Base-by-base conservation (phyloP, 92 coral and sea anemone species). In the Palythoa caribaeorum region DNA sequence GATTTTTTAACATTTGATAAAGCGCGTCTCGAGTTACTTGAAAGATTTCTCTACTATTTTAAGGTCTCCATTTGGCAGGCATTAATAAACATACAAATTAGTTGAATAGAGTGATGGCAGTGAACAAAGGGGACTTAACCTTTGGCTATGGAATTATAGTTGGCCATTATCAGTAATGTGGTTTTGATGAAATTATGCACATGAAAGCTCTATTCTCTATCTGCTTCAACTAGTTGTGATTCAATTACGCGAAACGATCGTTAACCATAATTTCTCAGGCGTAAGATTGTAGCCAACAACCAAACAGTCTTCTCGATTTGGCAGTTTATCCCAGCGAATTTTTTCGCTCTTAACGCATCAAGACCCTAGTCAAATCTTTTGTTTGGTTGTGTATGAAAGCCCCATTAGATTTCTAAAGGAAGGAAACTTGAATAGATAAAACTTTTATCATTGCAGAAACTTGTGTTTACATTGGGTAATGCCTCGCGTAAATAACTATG, bases 341-440 rank as follows among this genome's bases (percentile, higher is more conserved):
- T 92, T 90, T 55, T 37, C 12, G 51, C 91, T 73, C 83, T 93
- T 94, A 86, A 91, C 79, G 71, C 85, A 38, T 62, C 17, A 21
- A 91, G 96, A 93, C 96, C 84, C 87, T 91, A 83, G 92, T 83
- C 90, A 74, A 89, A 69, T 80, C 94, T 77, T 93, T 94, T 94
- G 96, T 93, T 92, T 94, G 87, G 83, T 79, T 86, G 88, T 92
- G 93, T 87, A 89, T 93, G 94, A 87, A 87, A 94, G 91, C 92
- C 87, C 96, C 94, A 94, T 94, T 91, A 94, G 93, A 93, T 91
- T 92, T 91, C 92, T 87, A 91, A 83, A 93, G 95, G 93, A 91
- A 94, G 96, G 91, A 93, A 93, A 93, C 78, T 89, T 75, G 81
- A 83, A 91, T 63, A 91, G 98, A 94, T 93, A 94, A 93, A 90